Conservation (phyloP, 2,797 vertebrate genomes). For the Hippocampus kuda region DNA sequence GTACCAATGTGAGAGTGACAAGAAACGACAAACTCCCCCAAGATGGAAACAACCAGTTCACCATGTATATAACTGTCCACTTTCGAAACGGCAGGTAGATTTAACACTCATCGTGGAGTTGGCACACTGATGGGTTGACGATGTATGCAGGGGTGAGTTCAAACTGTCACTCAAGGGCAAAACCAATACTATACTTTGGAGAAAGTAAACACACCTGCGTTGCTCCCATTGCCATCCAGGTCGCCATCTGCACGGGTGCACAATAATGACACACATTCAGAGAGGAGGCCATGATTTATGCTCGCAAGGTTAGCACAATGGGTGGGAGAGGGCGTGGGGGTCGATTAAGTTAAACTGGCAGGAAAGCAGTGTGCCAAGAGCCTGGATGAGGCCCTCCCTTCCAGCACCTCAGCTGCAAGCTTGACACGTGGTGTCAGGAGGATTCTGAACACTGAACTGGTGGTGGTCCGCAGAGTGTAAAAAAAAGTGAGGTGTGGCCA, state of each 20-base stretch:
- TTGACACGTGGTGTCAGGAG: background rate
- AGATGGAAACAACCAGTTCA: too few species aligned
- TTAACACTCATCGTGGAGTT: background rate
- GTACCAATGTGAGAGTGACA: background rate
- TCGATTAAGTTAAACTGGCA: background rate
- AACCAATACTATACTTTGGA: constrained; percentile 21
- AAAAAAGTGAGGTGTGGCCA: constrained; percentile 5
- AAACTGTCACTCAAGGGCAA: constrained; percentile 23
- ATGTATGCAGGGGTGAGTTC: constrained; percentile 6
- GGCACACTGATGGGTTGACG: background rate
- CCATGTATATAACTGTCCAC: background rate
- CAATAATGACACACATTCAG: constrained; percentile 51
- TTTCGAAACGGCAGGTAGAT: background rate
- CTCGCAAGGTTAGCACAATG: background rate
- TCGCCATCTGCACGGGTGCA: constrained; percentile 71
- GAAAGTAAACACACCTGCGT: constrained; percentile 59
- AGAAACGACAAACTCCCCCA: too few species aligned
- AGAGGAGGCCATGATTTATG: background rate
- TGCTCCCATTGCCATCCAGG: constrained; percentile 70
- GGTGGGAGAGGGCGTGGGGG: background rate
- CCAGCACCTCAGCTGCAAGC: constrained; percentile 2
- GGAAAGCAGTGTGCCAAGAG: background rate
- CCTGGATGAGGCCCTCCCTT: background rate
- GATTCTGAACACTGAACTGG: background rate
- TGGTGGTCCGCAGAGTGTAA: background rate